Evolutionary conservation across 1,140 invertebrate genomes (phyloP), one percentile per base, ranked within the genome.

Genomic region (Araneus ventricosus): DNA sequence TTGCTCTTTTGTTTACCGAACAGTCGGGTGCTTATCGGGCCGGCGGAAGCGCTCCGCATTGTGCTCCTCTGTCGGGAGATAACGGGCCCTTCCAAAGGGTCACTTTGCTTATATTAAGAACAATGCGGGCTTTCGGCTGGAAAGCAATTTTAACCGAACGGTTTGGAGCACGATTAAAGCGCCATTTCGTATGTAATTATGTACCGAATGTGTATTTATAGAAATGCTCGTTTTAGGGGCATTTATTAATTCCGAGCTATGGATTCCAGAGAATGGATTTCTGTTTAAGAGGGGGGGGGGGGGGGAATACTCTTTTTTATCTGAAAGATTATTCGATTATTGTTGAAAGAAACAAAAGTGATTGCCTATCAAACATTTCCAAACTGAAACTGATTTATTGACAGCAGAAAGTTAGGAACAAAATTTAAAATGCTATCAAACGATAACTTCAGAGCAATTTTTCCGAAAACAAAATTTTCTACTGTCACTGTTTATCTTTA

Each of bases 21-120:
- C 63, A 67, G n/a, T 52, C 14, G 45, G 63, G 8, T 67, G 63
- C 63, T 67, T 67, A 67, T 67, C 63, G 63, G 27, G 45, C 10
- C 63, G 27, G 8, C 63, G 63, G 63, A 67, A 67, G n/a, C 63
- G n/a, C 63, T 67, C 24, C 10, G 63, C 24, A 67, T 67, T 67
- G 63, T 67, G 27, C 27, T 10, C 27, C 27, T 67, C 63, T 67
- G 63, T 67, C 14, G n/a, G 45, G 63, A n/a, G 63, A 67, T 67
- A 67, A 67, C 63, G 27, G 63, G 63, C 63, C 45, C 4, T 67
- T 67, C 63, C n/a, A 67, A 30, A 67, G 63, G 63, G 63, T 67
- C 63, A 67, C 27, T 67, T 67, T 67, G 63, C n/a, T 67, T 67
- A 67, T 14, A 67, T 67, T 67, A 30, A 67, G 63, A 67, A 67